Base-by-base conservation (phyloP, 2,888 invertebrate genomes). In the Cataglyphis albicans region DNA sequence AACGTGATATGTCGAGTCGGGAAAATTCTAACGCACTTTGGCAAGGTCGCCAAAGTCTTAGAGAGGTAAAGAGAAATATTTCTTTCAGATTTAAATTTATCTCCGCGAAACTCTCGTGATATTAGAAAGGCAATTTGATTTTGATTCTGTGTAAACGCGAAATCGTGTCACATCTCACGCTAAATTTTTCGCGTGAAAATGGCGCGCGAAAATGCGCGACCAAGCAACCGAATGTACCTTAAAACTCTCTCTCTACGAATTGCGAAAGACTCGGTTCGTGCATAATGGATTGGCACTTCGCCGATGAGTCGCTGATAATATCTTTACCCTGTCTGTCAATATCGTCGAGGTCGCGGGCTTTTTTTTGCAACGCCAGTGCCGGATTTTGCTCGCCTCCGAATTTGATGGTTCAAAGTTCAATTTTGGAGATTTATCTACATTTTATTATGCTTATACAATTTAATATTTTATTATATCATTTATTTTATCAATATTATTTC, bases 241-340 rank as follows among this genome's bases (percentile, higher is more conserved):
- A 18, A 18, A 74, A 44, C 18, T n/a, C 52, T n/a, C 29, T 61
- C 18, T n/a, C 48, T n/a, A 7, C 48, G 48, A 52, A 29, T 75
- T 44, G 41, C 61, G 61, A 41, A 61, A 75, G 52, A 74, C 63
- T 38, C 63, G 41, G 29, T 38, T 78, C 70, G 68, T 82, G 72
- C 82, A 87, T 87, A 87, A 87, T 84, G 75, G 72, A 87, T 85
- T 81, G 72, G 83, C 82, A 83, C 81, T 82, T 21, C 32, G 82
- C 70, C 82, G 82, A 83, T 83, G 82, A 74, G 52, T 21, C 52
- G 52, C 38, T 29, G 75, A 63, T 81, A 73, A 64, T 59, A 52
- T 63, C 81, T 81, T 81, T 81, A 75, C 75, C 18, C 7, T 52
- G n/a, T 52, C 48, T 63, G 57, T 52, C 72, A 44, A 80, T 72